Evolutionary conservation across 2,797 vertebrate genomes (phyloP).

Genomic region (Odontamblyopus rebecca): DNA sequence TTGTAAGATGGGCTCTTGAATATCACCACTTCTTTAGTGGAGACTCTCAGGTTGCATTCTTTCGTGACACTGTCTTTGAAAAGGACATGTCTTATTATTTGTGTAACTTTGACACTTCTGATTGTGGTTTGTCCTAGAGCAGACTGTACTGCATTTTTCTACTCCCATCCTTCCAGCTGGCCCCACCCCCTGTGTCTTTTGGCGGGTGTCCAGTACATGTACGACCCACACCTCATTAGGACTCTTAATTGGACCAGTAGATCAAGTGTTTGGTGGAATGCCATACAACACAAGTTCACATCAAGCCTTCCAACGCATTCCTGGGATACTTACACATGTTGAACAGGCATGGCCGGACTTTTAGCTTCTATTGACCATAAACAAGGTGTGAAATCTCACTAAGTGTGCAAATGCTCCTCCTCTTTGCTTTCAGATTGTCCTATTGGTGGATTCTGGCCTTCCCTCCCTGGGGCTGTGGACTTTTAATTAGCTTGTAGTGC

Average conservation of each 20-base stretch:
- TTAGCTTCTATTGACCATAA: conserved; percentile 8
- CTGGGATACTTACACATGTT: conserved; percentile 19
- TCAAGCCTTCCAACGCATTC: conserved; percentile 41
- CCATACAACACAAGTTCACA: conserved; percentile 33
- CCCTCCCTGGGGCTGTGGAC: conserved; percentile 29
- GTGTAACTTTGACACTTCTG: conserved; percentile 5
- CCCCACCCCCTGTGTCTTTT: conserved; percentile 10
- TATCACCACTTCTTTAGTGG: not conserved
- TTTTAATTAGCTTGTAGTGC: conserved; percentile 66
- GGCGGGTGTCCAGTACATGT: conserved; percentile 32
- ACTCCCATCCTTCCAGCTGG: not conserved
- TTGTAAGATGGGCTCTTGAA: not conserved
- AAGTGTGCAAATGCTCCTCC: not conserved
- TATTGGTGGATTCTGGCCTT: not conserved
- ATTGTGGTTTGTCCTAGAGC: conserved; percentile 5
- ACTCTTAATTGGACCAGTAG: conserved; percentile 39
- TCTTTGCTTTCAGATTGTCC: not conserved
- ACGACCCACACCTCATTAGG: conserved; percentile 56
- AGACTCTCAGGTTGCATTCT: conserved; percentile 1
- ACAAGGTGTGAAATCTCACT: conserved; percentile 13
- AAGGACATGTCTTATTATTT: not conserved
- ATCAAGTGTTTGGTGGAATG: conserved; percentile 30
- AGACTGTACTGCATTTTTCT: conserved; percentile 6
- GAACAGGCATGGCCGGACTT: not conserved
- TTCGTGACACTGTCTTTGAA: conserved; percentile 22